Percentiles rank a stretch among this genome's conserved stretches.
Evolutionary conservation across 2,888 invertebrate species (phyloP).

Genomic region (Adineta ricciae): DNA sequence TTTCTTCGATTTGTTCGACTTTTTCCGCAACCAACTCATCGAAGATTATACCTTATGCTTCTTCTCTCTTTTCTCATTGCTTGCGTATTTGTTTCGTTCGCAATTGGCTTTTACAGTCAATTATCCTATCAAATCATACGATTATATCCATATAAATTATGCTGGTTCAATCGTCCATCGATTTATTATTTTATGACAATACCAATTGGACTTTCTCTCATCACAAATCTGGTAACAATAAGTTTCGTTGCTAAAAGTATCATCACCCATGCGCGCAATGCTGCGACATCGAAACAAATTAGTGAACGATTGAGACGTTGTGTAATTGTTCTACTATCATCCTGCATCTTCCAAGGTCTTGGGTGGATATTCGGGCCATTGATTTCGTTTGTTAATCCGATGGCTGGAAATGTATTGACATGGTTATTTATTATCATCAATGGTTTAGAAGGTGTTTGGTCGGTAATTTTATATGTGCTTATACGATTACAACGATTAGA

Average conservation of each 20-base stretch:
- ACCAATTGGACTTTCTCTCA: neutral
- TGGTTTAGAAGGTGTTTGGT: constrained; percentile 5
- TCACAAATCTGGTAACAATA: neutral
- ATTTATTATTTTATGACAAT: neutral
- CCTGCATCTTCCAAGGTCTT: neutral
- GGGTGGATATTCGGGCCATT: constrained; percentile 5
- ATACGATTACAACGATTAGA: neutral
- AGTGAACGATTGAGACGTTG: neutral
- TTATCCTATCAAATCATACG: neutral
- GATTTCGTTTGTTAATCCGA: neutral
- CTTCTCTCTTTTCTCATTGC: neutral
- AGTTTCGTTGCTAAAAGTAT: neutral
- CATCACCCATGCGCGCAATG: neutral
- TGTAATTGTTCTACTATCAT: neutral
- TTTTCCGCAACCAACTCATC: neutral
- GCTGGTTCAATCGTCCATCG: neutral
- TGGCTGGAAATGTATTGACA: neutral
- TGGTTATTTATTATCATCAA: neutral
- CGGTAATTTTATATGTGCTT: neutral
- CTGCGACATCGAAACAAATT: neutral
- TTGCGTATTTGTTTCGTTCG: neutral
- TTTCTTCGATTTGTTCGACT: neutral
- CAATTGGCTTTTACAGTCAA: neutral
- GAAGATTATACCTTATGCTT: neutral
- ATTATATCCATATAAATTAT: neutral